A percentile compares a stretch with the other conserved stretches of the same genome.
Evolutionary conservation across 2,113 vertebrate genomes (phyloP).

Genomic region (Aythya baeri): DNA sequence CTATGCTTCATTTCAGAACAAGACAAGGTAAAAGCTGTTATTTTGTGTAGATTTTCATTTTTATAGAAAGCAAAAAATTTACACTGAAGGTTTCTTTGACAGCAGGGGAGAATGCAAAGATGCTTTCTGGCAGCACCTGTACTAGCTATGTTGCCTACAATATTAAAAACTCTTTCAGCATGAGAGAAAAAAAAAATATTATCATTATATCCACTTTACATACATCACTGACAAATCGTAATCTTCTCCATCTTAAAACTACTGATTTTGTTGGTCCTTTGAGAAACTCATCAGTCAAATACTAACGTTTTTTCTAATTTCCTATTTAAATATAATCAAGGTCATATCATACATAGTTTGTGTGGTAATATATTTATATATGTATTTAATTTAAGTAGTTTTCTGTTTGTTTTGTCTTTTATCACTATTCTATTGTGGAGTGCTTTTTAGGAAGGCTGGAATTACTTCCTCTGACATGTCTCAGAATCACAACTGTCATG

Average conservation of each 20-base stretch:
- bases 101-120: rapidly evolving
- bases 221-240: not conserved
- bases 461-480: not conserved
- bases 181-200: not conserved
- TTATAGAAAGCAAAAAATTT: not conserved
- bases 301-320: not conserved
- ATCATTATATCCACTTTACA: not conserved
- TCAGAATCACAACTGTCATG: not conserved
- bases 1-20: not conserved
- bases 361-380: not conserved
- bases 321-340: not conserved
- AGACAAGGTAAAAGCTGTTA: not conserved
- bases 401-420: not conserved
- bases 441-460: not conserved
- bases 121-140: not conserved
- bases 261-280: not conserved
- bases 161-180: not conserved
- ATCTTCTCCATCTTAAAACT: not conserved
- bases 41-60: not conserved
- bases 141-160: not conserved
- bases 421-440: not conserved
- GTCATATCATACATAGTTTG: not conserved
- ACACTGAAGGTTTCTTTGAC: not conserved
- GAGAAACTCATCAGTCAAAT: not conserved
- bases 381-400: not conserved